Conservation (phyloP, 2,888 invertebrate genomes). For the Rugalucina vietnamica region DNA sequence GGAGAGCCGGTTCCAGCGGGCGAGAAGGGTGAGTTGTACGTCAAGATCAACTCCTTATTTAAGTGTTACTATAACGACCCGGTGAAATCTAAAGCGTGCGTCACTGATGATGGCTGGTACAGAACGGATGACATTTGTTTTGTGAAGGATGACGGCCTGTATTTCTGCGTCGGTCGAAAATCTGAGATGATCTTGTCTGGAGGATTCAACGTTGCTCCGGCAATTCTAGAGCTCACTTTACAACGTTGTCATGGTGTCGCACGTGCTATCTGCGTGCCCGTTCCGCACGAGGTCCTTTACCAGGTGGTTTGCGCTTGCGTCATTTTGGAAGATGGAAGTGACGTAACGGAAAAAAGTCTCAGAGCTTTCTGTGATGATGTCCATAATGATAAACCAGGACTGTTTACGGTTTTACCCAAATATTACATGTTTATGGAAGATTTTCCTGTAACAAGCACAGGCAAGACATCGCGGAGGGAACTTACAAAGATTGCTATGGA, state of each 20-base stretch:
- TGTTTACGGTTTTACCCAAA: slow-evolving; percentile 51
- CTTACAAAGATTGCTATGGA: slow-evolving; percentile 20
- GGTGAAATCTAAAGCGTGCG: slow-evolving; percentile 6
- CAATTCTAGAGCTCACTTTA: slow-evolving; percentile 28
- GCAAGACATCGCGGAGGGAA: slow-evolving; percentile 40
- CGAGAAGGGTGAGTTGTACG: slow-evolving; percentile 25
- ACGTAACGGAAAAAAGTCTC: slow-evolving; percentile 41
- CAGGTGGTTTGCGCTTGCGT: slow-evolving; percentile 65
- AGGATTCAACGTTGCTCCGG: slow-evolving; percentile 44
- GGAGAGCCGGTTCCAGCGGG: slow-evolving; percentile 28
- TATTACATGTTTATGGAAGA: slow-evolving; percentile 50
- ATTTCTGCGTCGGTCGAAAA: slow-evolving; percentile 39
- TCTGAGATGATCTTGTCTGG: slow-evolving; percentile 45
- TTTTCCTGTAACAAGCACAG: slow-evolving; percentile 45
- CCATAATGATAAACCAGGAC: slow-evolving; percentile 39
- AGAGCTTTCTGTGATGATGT: slow-evolving; percentile 28
- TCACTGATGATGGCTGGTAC: slow-evolving; percentile 33
- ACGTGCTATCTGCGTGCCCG: slow-evolving; percentile 43
- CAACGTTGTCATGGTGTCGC: slow-evolving; percentile 22
- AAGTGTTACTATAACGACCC: slow-evolving; percentile 34
- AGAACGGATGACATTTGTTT: slow-evolving; percentile 28
- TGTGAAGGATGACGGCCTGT: slow-evolving; percentile 16
- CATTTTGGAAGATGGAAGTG: slow-evolving; percentile 32
- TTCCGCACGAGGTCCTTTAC: slow-evolving; percentile 52
- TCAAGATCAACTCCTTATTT: background rate